Evolutionary conservation across 2,113 vertebrate species (phyloP), one percentile per base, ranked within the genome.

Genomic region (Oryzias javanicus): DNA sequence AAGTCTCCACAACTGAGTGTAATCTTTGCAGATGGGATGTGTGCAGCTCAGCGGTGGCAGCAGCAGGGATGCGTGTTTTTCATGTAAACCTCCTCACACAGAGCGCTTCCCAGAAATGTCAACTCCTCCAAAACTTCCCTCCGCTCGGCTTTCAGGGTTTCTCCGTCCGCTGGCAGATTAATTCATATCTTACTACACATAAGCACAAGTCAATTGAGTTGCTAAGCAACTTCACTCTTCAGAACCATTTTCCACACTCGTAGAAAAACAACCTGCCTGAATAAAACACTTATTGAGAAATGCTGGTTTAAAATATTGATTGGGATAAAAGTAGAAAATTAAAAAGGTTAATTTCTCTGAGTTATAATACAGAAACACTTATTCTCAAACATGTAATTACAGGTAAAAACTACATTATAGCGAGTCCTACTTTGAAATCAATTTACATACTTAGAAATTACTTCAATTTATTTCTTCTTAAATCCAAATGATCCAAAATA

Each of bases 1-100:
- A 55, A 72, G 72, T 67, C 72, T 80, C 65, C 16, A 70, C 69
- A 67, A 83, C 60, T 86, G 83, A 86, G 81, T 85, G 85, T 89
- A 80, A 89, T 88, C 74, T 83, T 77, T 86, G 78, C 82, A 82
- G 88, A 89, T 88, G 77, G 85, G 74, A 70, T 73, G 77, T 77
- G 78, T 71, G 67, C 57, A 56, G 70, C 47, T 12, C 57, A 22
- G 81, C 22, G 24, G 70, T 64, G 74, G 52, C 42, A 80, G 73
- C 78, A 80, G 69, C 75, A 66, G 71, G 64, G 49, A 64, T 60
- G 60, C 57, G 59, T 47, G 75, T 55, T 45, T 61, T 58, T 79
- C 55, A 35, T 70, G 55, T 40, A 49, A 18, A 42, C 53, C 57
- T 53, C 41, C 52, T 46, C 52, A 54, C 49, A 56, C 59, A 70